These are phyloP conservation scores for Rambutsinella grinnellia DNA, from an alignment of 2,888 invertebrate genomes.

Conservation along the genomic window DNA sequence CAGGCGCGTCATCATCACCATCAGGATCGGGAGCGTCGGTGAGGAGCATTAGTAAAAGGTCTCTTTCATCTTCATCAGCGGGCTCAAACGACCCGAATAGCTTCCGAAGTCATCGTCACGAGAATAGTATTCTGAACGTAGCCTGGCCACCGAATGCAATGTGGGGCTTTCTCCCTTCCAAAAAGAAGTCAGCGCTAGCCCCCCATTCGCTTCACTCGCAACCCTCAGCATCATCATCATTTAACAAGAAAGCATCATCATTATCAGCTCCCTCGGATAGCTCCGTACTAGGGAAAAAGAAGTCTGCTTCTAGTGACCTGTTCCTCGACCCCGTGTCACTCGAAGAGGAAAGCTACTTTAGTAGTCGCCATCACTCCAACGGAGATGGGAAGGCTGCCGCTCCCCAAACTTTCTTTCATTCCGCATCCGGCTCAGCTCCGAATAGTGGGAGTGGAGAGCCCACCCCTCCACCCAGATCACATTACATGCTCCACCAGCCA, in stretches of 20 bases:
- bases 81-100: constrained; percentile 29
- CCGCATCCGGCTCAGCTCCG: constrained; percentile 22
- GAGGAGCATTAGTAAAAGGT: constrained; percentile 47
- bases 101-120: constrained; percentile 53
- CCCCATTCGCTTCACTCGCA: constrained; percentile 28
- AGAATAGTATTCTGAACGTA: constrained; percentile 56
- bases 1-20: constrained; percentile 3
- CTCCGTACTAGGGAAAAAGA: constrained; percentile 33
- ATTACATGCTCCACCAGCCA: constrained; percentile 41
- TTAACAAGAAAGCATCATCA: constrained; percentile 42
- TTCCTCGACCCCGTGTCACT: constrained; percentile 52
- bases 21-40: not conserved
- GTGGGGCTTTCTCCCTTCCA: constrained; percentile 60
- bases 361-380: constrained; percentile 25
- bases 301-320: constrained; percentile 49
- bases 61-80: constrained; percentile 44
- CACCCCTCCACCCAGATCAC: constrained; percentile 47
- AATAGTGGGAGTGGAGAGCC: constrained; percentile 19
- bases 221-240: constrained; percentile 45
- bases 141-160: constrained; percentile 50
- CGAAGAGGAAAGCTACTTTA: constrained; percentile 37
- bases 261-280: constrained; percentile 21
- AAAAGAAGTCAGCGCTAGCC: constrained; percentile 32
- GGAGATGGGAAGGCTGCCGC: constrained; percentile 5
- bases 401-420: constrained; percentile 44